A percentile compares a stretch with the other conserved stretches of the same genome.
phyloP scores from a whole-genome alignment of 1,140 invertebrate species.

The Myzus persicae region DNA sequence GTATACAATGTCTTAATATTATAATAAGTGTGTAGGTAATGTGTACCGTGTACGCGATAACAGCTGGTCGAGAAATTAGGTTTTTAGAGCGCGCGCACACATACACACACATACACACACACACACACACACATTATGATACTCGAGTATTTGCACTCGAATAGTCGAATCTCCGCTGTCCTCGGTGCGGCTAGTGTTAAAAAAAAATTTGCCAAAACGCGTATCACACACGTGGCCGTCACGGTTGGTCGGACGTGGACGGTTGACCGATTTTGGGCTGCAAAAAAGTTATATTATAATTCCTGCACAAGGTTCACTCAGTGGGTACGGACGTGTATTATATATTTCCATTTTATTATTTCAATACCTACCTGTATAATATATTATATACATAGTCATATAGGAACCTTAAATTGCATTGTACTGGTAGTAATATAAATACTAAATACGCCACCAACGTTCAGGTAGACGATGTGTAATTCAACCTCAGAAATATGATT shows the following conservation, averaged over 20 bases:
- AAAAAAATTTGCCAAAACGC: not conserved
- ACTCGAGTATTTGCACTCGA: not conserved
- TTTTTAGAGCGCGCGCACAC: conserved; percentile 17
- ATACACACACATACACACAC: not conserved
- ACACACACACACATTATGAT: not conserved
- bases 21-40: not conserved
- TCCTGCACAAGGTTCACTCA: not conserved
- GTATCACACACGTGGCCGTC: not conserved
- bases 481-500: not conserved
- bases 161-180: not conserved
- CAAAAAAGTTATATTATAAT: not conserved
- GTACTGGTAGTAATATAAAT: not conserved
- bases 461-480: not conserved
- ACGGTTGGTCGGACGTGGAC: not conserved
- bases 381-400: not conserved
- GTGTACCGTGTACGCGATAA: not conserved
- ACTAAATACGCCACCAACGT: not conserved
- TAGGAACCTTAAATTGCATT: conserved; percentile 18
- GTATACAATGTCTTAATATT: not conserved
- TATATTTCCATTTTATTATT: not conserved
- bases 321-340: not conserved
- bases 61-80: conserved; percentile 38
- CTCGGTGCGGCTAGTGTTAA: not conserved
- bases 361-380: not conserved
- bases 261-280: not conserved